phyloP scores from a whole-genome alignment of 1,140 invertebrate species.

The Papilio machaon region DNA sequence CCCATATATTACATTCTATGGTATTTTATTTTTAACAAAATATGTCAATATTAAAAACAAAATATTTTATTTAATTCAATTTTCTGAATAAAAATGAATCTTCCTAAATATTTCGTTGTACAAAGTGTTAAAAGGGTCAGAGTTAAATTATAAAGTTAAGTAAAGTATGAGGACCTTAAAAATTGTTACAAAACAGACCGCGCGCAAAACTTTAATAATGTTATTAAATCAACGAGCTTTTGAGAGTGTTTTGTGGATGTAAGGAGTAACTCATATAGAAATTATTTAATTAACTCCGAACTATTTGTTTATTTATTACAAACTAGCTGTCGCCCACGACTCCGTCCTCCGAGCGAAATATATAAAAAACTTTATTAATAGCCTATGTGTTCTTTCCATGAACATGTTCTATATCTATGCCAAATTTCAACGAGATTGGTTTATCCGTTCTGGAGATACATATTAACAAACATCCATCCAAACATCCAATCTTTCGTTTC shows the following conservation, averaged over 20 bases:
- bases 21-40: not conserved
- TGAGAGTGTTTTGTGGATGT: not conserved
- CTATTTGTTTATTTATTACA: not conserved
- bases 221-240: constrained; percentile 22
- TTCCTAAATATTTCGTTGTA: not conserved
- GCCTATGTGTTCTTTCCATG: no score
- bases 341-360: not conserved
- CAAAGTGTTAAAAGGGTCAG: constrained; percentile 6
- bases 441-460: no score
- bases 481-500: no score
- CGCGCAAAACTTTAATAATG: constrained; percentile 14
- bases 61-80: not conserved
- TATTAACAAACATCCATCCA: no score
- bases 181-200: constrained; percentile 24
- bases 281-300: no score
- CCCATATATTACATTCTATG: no score
- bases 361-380: no score
- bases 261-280: not conserved
- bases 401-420: no score
- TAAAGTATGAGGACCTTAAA: constrained; percentile 7
- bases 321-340: not conserved
- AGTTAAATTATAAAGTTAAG: constrained; percentile 28
- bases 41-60: not conserved
- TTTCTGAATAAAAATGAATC: not conserved
- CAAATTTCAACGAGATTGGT: no score